Percentiles rank a stretch among this genome's conserved stretches.
These are phyloP conservation scores for Gymnobelideus leadbeateri DNA, from an alignment of 2,113 vertebrate species.

Conservation along the genomic window DNA sequence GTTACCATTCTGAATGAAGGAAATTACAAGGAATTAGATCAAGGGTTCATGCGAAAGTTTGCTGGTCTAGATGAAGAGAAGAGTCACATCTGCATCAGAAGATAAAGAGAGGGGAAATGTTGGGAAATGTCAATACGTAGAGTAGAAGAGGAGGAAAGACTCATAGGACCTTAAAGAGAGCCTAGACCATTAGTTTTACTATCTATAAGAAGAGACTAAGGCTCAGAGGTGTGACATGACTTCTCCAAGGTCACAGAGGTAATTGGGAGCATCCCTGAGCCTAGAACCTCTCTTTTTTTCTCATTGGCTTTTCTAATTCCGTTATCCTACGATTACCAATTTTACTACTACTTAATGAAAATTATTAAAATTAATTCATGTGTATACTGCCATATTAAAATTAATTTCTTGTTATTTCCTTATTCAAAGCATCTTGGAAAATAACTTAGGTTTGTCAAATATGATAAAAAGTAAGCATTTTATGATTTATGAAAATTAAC, in stretches of 20 bases:
- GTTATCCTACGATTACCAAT: not conserved
- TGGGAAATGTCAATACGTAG: not conserved
- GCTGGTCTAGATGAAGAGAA: not conserved
- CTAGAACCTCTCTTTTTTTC: not conserved
- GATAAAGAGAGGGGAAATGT: not conserved
- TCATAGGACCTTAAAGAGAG: not conserved
- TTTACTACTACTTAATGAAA: not conserved
- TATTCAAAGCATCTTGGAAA: not conserved
- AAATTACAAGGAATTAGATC: not conserved
- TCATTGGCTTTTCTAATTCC: not conserved
- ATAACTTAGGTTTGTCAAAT: not conserved
- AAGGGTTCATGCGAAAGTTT: not conserved
- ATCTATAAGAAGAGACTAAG: not conserved
- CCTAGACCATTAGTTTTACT: not conserved
- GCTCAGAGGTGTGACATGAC: not conserved
- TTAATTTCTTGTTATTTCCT: not conserved
- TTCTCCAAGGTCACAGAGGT: not conserved
- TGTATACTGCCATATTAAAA: not conserved
- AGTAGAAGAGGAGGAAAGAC: not conserved
- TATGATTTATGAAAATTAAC: not conserved
- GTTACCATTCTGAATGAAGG: not conserved
- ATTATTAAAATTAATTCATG: not conserved
- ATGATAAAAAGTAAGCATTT: not conserved
- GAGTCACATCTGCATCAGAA: not conserved
- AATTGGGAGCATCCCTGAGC: not conserved